Evolutionary conservation across 2,888 invertebrate genomes (phyloP).

Genomic region (Zaprionus obscuricornis): DNA sequence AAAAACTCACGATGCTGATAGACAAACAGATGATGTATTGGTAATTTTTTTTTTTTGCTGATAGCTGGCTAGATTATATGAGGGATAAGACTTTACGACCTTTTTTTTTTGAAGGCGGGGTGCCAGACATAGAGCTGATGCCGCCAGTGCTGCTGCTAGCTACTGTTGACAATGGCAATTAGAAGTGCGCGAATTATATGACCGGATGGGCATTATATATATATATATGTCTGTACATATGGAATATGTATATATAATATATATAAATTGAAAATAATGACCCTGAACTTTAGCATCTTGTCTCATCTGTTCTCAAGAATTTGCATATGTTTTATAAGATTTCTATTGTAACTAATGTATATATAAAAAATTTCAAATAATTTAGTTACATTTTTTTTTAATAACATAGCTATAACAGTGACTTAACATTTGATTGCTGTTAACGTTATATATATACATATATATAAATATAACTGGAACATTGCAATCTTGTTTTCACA

Average conservation of each 20-base stretch:
- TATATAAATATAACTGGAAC: not conserved
- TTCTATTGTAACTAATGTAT: conserved; percentile 7
- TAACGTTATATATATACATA: too few species aligned
- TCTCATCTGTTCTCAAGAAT: not conserved
- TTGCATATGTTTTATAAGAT: conserved; percentile 30
- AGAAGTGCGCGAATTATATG: conserved; percentile 48
- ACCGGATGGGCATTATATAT: conserved; percentile 3
- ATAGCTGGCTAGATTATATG: too few species aligned
- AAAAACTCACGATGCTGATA: too few species aligned
- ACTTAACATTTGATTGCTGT: not conserved
- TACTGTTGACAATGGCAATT: conserved; percentile 67
- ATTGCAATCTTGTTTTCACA: not conserved
- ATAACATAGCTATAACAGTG: not conserved
- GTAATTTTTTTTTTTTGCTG: too few species aligned
- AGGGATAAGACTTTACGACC: too few species aligned
- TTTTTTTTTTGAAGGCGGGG: too few species aligned
- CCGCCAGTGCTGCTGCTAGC: too few species aligned
- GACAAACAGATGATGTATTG: too few species aligned
- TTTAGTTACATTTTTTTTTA: not conserved
- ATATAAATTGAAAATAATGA: conserved; percentile 12
- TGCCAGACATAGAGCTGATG: conserved; percentile 31
- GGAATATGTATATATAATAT: too few species aligned
- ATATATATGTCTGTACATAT: too few species aligned
- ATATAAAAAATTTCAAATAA: not conserved
- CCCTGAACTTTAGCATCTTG: conserved; percentile 46